phyloP scores from a whole-genome alignment of 2,888 invertebrate genomes.

The Agriopis marginaria region DNA sequence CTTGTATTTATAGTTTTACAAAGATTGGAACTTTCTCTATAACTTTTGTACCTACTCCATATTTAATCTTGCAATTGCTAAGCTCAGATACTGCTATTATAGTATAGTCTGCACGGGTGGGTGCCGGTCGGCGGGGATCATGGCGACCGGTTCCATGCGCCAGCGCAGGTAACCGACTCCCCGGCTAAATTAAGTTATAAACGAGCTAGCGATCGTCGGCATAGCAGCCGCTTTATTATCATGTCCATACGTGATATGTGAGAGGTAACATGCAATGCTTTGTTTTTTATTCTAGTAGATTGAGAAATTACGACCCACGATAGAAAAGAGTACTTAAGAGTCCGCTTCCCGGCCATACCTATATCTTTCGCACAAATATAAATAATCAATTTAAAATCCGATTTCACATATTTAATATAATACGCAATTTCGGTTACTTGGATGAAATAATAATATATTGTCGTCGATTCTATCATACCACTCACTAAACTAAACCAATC shows the following conservation, averaged over 20 bases:
- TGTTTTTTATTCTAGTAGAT: slow-evolving; percentile 9
- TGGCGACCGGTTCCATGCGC: slow-evolving; percentile 79
- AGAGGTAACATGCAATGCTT: slow-evolving; percentile 23
- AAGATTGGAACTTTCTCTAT: no score
- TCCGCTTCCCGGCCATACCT: no score
- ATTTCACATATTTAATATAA: no score
- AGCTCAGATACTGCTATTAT: slow-evolving; percentile 20
- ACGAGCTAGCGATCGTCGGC: slow-evolving; percentile 72
- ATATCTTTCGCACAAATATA: no score
- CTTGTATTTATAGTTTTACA: no score
- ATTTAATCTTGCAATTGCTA: background rate
- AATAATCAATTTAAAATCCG: no score
- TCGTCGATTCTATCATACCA: no score
- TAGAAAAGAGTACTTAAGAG: background rate
- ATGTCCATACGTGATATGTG: slow-evolving; percentile 34
- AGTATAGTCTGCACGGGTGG: slow-evolving; percentile 50
- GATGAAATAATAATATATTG: no score
- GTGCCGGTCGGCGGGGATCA: slow-evolving; percentile 65
- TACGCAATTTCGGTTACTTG: no score
- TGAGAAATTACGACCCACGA: slow-evolving; percentile 5
- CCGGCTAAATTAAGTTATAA: slow-evolving; percentile 81
- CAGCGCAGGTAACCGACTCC: slow-evolving; percentile 82
- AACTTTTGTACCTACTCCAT: no score
- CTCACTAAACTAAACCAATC: no score
- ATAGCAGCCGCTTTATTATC: slow-evolving; percentile 49